Base-by-base conservation (phyloP, 2,888 invertebrate species). In the Papilio demoleus region DNA sequence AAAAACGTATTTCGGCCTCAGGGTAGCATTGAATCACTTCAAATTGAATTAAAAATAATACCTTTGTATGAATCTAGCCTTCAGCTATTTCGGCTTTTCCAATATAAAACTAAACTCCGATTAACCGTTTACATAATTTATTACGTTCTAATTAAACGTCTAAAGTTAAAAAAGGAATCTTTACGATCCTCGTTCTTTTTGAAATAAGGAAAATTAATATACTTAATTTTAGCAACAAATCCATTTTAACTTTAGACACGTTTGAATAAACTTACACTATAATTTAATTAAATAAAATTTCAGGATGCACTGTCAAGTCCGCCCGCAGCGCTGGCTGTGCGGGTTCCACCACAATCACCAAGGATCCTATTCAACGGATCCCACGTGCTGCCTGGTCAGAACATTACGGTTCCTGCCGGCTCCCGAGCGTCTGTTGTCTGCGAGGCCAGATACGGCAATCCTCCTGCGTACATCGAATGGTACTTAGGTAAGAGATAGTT, bases 381-480 rank as follows among this genome's bases (percentile, higher is more conserved):
- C 74, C 95, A 95, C 80, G 94, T 97, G 73, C 93, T 95, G 80
- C 96, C 96, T 1, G 97, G 96, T 38, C 96, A 96, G 87, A 97
- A 97, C 86, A 95, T 97, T 79, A 97, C 97, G 36, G 96, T 96
- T 45, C 94, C 96, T 73, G 96, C 96, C 71, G 97, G 97, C 58
- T 95, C 96, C 76, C 93, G 95, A 71, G 96, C 96, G 40, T 95
- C 95, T 6, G 95, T 97, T 70, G 97, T 97, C 86, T 97, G 97
- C 86, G 95, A 96, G 77, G 97, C 97, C 64, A 94, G 97, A 88
- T 97, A 97, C 84, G 97, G 97, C 78, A 97, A 97, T 93, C 97
- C 97, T 66, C 97, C 97, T 14, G 97, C 97, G 71, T 94, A 95
- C 77, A 95, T 97, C 78, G 97, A 96, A 92, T 97, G 97, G 97